Evolutionary conservation across 1,140 invertebrate genomes (phyloP).

Genomic region (Gonioctena quinquepunctata): DNA sequence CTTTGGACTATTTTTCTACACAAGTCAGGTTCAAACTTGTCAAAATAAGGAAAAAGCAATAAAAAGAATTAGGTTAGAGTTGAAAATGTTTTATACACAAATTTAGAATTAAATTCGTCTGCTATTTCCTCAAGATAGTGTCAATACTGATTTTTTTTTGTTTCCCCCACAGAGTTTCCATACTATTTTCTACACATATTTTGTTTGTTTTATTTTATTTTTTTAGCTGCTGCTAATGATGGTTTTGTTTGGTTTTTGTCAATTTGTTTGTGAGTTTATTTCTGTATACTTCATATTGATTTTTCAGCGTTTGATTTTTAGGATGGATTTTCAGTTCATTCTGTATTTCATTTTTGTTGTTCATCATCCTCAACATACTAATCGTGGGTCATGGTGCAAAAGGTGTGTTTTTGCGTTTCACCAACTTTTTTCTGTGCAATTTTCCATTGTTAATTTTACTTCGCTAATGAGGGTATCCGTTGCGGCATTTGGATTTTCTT

Average conservation of each 20-base stretch:
- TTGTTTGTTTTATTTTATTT: neutral
- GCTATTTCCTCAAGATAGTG: neutral
- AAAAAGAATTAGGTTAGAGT: too few relatives aligned
- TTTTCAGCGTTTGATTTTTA: neutral
- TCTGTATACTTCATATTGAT: neutral
- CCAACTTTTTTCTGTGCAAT: neutral
- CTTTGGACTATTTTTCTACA: too few relatives aligned
- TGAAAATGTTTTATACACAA: too few relatives aligned
- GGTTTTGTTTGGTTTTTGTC: neutral
- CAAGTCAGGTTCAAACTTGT: too few relatives aligned
- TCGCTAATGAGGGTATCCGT: neutral
- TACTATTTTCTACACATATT: neutral
- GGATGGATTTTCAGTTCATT: neutral
- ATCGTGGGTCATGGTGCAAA: neutral
- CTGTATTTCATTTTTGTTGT: neutral
- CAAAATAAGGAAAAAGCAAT: too few relatives aligned
- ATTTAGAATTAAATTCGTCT: too few relatives aligned
- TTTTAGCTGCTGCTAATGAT: neutral
- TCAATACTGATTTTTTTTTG: neutral
- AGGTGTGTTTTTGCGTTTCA: neutral
- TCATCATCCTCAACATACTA: neutral
- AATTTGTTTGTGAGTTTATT: constrained; percentile 2
- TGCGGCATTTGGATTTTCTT: neutral
- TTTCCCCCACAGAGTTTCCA: neutral
- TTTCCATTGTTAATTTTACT: neutral